Conservation (phyloP, 1,140 invertebrate species). For the Lasaia peninsularis region DNA sequence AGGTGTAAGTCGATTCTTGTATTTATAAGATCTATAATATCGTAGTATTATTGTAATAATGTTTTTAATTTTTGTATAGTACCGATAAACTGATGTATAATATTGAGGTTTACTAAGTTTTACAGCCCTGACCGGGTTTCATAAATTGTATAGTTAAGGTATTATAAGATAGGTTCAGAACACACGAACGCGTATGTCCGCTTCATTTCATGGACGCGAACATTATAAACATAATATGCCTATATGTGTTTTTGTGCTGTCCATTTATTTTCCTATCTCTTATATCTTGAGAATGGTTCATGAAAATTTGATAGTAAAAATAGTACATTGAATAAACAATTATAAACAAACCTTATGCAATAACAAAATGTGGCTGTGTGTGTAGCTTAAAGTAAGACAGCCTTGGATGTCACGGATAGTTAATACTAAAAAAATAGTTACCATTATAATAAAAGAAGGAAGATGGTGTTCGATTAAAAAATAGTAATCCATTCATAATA, state of each 20-base stretch:
- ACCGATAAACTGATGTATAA: conserved; percentile 61
- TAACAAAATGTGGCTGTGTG: conserved; percentile 1
- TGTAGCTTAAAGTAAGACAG: conserved; percentile 18
- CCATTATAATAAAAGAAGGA: not conserved
- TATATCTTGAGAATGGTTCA: conserved; percentile 28
- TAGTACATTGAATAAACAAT: conserved; percentile 1
- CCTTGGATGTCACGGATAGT: conserved; percentile 2
- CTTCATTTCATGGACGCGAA: conserved; percentile 17
- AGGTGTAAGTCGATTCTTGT: conserved; percentile 72
- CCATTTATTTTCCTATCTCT: conserved; percentile 20
- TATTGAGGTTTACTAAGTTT: conserved; percentile 61
- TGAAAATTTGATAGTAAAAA: conserved; percentile 22
- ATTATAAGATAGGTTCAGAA: conserved; percentile 36
- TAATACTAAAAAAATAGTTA: not conserved
- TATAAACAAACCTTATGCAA: conserved; percentile 6
- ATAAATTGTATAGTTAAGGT: conserved; percentile 66
- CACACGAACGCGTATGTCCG: not conserved
- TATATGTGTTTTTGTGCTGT: conserved; percentile 26
- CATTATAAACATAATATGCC: conserved; percentile 29
- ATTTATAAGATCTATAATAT: conserved; percentile 70
- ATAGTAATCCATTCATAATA: not conserved
- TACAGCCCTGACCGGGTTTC: conserved; percentile 45
- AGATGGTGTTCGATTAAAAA: not conserved
- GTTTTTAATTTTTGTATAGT: conserved; percentile 77
- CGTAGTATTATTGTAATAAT: conserved; percentile 68